Percentiles rank a stretch among this genome's conserved stretches.
Evolutionary conservation across 1,140 invertebrate species (phyloP).

Genomic region (Brachionus sp.): DNA sequence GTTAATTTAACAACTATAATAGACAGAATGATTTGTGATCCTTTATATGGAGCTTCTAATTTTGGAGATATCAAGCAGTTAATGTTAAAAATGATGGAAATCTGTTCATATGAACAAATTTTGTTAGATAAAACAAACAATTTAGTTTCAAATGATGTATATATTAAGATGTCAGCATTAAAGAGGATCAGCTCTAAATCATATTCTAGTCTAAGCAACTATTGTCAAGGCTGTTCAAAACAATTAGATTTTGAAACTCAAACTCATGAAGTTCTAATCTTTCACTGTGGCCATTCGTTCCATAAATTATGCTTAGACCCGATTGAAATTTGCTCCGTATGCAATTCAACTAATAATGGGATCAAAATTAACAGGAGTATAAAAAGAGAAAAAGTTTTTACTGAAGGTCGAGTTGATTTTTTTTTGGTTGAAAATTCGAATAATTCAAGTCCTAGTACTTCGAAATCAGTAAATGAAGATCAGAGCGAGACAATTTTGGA

Average conservation of each 20-base stretch:
- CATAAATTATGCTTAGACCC: background rate
- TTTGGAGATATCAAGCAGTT: constrained; percentile 64
- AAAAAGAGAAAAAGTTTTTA: background rate
- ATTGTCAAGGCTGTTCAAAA: constrained; percentile 17
- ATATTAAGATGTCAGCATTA: background rate
- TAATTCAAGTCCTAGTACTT: background rate
- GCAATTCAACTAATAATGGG: background rate
- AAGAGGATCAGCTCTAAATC: background rate
- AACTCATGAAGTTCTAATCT: background rate
- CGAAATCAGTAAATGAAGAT: background rate
- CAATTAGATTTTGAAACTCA: background rate
- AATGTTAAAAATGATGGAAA: constrained; percentile 63
- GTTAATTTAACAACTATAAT: constrained; percentile 64
- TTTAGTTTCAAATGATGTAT: constrained; percentile 36
- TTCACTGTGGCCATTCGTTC: constrained; percentile 43
- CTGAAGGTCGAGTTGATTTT: background rate
- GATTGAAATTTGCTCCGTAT: background rate
- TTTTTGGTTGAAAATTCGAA: background rate
- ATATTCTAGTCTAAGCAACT: background rate
- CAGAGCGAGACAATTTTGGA: background rate
- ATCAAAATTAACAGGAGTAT: background rate
- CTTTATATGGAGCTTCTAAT: constrained; percentile 54
- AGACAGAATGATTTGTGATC: constrained; percentile 61
- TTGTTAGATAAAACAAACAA: constrained; percentile 9
- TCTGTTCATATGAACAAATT: constrained; percentile 63